These are phyloP conservation scores for Drosophila nr. perissopoda DNA, from an alignment of 2,888 invertebrate species.

Conservation along the genomic window DNA sequence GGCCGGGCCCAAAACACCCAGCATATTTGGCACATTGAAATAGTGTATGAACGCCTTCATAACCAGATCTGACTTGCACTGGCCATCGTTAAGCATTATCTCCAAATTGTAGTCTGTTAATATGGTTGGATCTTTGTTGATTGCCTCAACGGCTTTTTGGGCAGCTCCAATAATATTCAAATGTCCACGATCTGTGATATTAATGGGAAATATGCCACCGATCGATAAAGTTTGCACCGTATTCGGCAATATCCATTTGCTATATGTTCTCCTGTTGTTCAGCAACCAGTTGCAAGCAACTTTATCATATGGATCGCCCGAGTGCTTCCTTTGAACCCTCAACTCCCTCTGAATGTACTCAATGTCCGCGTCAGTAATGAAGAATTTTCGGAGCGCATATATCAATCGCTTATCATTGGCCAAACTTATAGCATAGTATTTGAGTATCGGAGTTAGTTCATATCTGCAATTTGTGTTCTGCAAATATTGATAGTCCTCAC, in stretches of 20 bases:
- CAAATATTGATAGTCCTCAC: constrained; percentile 84
- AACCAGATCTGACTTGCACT: constrained; percentile 90
- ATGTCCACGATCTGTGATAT: constrained; percentile 86
- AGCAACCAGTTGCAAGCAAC: constrained; percentile 89
- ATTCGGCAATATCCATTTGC: constrained; percentile 84
- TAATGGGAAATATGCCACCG: constrained; percentile 87
- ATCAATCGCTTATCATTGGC: constrained; percentile 81
- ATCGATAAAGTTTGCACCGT: constrained; percentile 58
- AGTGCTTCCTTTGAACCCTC: constrained; percentile 2
- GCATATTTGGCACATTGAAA: constrained; percentile 86
- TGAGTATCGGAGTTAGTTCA: constrained; percentile 89
- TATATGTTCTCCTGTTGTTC: constrained; percentile 85
- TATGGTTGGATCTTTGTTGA: constrained; percentile 87
- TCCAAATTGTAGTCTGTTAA: constrained; percentile 87
- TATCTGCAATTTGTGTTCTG: constrained; percentile 87
- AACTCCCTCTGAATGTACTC: constrained; percentile 38
- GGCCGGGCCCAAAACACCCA: constrained; percentile 91
- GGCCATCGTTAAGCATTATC: constrained; percentile 87
- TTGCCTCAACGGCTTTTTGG: constrained; percentile 87
- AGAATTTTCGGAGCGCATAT: constrained; percentile 66
- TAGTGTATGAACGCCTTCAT: constrained; percentile 91
- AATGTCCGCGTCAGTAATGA: constrained; percentile 53
- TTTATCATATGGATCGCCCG: constrained; percentile 54
- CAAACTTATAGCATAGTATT: constrained; percentile 88
- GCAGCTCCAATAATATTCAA: constrained; percentile 87